Conservation (phyloP, 2,797 vertebrate species). For the Hylomyscus alleni region DNA sequence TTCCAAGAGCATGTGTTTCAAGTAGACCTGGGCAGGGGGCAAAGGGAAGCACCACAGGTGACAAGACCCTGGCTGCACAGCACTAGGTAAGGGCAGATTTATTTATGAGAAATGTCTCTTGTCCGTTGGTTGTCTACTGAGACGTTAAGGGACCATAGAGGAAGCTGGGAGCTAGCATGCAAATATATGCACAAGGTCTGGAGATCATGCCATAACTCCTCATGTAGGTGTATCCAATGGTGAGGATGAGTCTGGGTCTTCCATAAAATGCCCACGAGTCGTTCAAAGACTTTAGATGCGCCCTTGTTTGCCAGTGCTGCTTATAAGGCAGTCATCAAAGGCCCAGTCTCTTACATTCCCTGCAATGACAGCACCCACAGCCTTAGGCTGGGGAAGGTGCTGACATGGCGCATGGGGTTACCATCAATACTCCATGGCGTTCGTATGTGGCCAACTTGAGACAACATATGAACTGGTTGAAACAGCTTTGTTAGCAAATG, state of each 20-base stretch:
- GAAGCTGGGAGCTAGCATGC: neutral
- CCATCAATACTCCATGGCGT: neutral
- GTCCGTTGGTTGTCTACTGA: neutral
- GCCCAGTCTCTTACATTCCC: no score
- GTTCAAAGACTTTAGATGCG: neutral
- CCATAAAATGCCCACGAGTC: neutral
- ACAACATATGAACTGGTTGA: no score
- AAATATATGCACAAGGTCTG: neutral
- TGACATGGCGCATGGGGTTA: accelerated
- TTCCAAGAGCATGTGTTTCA: neutral
- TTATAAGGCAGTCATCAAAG: neutral
- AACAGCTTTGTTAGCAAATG: neutral
- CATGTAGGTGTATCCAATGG: accelerated
- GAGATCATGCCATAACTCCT: neutral
- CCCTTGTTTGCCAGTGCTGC: neutral
- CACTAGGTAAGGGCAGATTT: neutral
- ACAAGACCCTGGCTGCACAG: neutral
- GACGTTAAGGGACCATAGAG: neutral
- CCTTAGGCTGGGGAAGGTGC: neutral
- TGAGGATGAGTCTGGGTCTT: neutral
- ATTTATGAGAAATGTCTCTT: neutral
- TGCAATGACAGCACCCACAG: accelerated
- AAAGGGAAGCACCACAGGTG: neutral
- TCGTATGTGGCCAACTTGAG: neutral
- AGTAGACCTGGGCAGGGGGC: neutral